Base-by-base conservation (phyloP, 2,797 vertebrate species). In the Mormyrops boulengeri region DNA sequence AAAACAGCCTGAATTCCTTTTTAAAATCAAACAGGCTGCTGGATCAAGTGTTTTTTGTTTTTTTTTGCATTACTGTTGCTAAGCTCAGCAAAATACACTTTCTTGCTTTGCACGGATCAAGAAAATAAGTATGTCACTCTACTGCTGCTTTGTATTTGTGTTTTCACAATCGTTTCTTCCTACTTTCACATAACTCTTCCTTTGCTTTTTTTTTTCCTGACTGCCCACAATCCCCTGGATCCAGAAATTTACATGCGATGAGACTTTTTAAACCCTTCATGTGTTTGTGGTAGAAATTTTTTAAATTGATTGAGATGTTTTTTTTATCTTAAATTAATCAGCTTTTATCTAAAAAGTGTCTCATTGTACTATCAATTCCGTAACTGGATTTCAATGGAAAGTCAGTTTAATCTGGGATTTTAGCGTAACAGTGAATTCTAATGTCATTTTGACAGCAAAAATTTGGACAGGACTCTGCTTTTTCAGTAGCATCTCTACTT, bases 21-120 rank as follows among this genome's bases (percentile, higher is more conserved):
- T 30, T 92, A 93, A 91, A 91, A 95, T 94, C 94, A 95, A 95
- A 93, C 93, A 92, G 92, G 91, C 91, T 52, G 88, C 53, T 92
- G 94, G 92, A 92, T 92, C 91, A 91, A 88, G 87, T 22, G 87
- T 92, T 91, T 88, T 90, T 41, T 89, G 91, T 44, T 53, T 55
- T 44, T 44, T 47, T 62, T 62, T 34, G 66, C 30, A 91, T 53
- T 89, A 62, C 53, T 88, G 69, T 60, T 30, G 89, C 89, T 47
- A 26, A 52, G n/a, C 85, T 30, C 50, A 53, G 85, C 85, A 86
- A 30, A 53, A 50, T 49, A 53, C 26, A 6, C 50, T 86, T 53
- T 30, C 30, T 30, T 30, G 26, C 22, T 77, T 30, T 86, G 49
- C 49, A 86, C 0, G 1, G 85, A 57, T 50, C 22, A 57, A 60